These are phyloP conservation scores for Emydocephalus ijimae DNA, from an alignment of 2,113 vertebrate species.

Conservation along the genomic window DNA sequence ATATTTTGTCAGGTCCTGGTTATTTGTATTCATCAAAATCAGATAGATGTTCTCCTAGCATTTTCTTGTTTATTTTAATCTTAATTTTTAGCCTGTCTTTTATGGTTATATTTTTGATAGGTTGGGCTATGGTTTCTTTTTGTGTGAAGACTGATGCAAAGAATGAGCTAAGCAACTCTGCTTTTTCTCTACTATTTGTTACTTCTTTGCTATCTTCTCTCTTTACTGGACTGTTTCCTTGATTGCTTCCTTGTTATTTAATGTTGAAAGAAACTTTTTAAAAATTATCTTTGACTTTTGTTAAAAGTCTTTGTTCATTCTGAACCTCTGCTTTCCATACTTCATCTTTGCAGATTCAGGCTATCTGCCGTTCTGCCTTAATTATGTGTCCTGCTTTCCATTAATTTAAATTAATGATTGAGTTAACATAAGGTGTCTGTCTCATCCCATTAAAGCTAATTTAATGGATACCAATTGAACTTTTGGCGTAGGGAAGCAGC, in stretches of 20 bases:
- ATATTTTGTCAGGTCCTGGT: no score
- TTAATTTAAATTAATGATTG: not conserved
- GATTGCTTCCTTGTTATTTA: not conserved
- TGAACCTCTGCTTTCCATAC: not conserved
- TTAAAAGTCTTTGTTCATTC: not conserved
- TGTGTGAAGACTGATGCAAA: not conserved
- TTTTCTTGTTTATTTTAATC: no score
- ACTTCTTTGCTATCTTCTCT: not conserved
- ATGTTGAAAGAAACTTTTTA: not conserved
- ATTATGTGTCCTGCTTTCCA: not conserved
- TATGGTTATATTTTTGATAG: no score
- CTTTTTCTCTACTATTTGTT: not conserved
- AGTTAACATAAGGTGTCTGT: not conserved
- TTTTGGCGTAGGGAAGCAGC: not conserved
- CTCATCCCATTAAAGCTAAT: not conserved
- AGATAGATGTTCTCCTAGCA: no score
- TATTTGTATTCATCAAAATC: no score
- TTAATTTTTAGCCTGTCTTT: no score
- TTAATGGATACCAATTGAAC: not conserved
- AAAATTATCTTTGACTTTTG: not conserved
- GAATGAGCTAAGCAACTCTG: not conserved
- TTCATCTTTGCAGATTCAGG: not conserved
- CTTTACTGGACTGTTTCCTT: not conserved
- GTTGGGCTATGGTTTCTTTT: no score
- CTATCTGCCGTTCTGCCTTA: not conserved